A percentile compares a stretch with the other conserved stretches of the same genome.
phyloP scores from a whole-genome alignment of 2,113 vertebrate genomes.

The Callipepla californica region DNA sequence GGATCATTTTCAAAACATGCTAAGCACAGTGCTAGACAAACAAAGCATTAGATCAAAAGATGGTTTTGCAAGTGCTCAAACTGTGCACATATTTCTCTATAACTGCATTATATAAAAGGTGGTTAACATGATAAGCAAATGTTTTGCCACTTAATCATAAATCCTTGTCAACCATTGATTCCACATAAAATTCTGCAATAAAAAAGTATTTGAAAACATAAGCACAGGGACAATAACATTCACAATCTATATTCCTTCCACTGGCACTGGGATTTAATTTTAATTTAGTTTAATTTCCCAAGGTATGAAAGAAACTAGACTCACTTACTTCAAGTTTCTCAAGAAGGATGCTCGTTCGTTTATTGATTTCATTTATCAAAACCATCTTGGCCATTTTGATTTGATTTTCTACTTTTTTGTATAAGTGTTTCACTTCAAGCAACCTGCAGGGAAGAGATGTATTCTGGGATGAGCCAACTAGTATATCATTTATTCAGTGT shows the following conservation, averaged over 20 bases:
- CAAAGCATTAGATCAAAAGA: background rate
- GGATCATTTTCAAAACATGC: background rate
- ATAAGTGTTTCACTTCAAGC: constrained; percentile 92
- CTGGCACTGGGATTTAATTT: background rate
- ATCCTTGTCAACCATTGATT: background rate
- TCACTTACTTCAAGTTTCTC: constrained; percentile 94
- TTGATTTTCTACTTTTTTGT: constrained; percentile 96
- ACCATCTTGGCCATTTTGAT: constrained; percentile 99
- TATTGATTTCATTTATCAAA: constrained; percentile 97
- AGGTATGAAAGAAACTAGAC: background rate
- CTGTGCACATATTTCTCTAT: background rate
- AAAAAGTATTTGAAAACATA: background rate
- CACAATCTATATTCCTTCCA: background rate
- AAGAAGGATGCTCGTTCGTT: constrained; percentile 93
- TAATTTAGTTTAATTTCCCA: constrained; percentile 28
- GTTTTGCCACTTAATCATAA: background rate
- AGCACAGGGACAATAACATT: background rate
- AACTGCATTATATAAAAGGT: background rate
- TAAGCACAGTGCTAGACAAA: background rate
- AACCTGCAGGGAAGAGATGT: constrained; percentile 79
- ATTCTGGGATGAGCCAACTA: background rate
- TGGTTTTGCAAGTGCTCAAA: background rate
- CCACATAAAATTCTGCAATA: background rate
- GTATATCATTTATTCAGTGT: background rate
- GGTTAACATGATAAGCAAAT: background rate